Conservation (phyloP, 2,113 vertebrate species). For the Mobula birostris region DNA sequence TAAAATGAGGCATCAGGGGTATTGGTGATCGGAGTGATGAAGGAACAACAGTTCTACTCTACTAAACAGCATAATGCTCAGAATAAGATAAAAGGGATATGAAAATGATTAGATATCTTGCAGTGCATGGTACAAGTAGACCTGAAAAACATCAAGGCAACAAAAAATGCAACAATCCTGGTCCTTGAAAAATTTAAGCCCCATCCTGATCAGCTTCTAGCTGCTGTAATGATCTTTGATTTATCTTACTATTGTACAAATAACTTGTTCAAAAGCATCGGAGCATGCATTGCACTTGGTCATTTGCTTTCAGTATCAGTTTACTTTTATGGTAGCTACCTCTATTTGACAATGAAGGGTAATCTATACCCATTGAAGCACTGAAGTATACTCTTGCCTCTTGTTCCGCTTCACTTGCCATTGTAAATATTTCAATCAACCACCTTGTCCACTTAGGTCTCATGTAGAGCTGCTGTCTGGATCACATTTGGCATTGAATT, state of each 20-base stretch:
- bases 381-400: too few species aligned
- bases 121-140: not conserved
- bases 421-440: too few species aligned
- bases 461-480: too few species aligned
- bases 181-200: not conserved
- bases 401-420: too few species aligned
- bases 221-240: not conserved
- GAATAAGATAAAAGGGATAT: not conserved
- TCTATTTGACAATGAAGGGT: too few species aligned
- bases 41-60: not conserved
- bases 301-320: too few species aligned
- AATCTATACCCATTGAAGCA: too few species aligned
- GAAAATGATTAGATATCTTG: not conserved
- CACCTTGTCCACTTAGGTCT: too few species aligned
- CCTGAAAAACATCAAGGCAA: not conserved
- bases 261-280: not conserved
- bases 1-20: not conserved
- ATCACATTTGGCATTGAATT: too few species aligned
- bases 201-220: not conserved
- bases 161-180: not conserved
- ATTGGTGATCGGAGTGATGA: not conserved
- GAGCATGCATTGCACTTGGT: not conserved
- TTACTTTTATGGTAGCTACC: too few species aligned
- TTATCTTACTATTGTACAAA: not conserved
- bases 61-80: not conserved